A percentile compares a stretch with the other conserved stretches of the same genome.
Conservation (phyloP, 2,888 invertebrate genomes). For the Hydriomena furcata region DNA sequence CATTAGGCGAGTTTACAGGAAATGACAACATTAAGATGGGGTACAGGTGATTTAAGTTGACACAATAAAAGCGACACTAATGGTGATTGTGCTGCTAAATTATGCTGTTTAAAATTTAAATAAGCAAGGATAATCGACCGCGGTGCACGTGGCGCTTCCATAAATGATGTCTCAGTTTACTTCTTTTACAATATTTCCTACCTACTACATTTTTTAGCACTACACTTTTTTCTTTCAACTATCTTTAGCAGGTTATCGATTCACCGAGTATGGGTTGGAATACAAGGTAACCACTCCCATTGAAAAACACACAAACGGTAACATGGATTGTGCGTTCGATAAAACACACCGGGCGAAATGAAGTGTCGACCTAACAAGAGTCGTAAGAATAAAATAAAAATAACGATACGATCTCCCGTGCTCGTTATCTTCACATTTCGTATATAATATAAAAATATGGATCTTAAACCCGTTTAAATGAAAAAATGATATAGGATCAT, state of each 20-base stretch:
- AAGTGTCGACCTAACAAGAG: conserved; percentile 58
- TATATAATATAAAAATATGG: conserved; percentile 47
- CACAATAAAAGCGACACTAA: conserved; percentile 50
- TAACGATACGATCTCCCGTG: conserved; percentile 55
- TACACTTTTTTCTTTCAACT: too few species aligned
- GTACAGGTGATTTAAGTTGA: conserved; percentile 49
- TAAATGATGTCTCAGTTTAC: neutral
- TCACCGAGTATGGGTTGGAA: neutral
- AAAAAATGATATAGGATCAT: too few species aligned
- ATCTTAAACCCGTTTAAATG: conserved; percentile 22
- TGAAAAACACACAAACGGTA: conserved; percentile 8
- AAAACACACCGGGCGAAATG: conserved; percentile 41
- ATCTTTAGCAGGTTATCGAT: conserved; percentile 1
- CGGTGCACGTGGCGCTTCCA: conserved; percentile 1
- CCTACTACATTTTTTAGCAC: too few species aligned
- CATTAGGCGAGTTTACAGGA: conserved; percentile 23
- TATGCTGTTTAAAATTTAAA: conserved; percentile 41
- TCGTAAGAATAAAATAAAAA: conserved; percentile 61
- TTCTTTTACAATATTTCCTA: neutral
- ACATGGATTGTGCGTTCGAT: conserved; percentile 22
- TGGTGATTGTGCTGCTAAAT: conserved; percentile 49
- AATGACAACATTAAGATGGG: conserved; percentile 42
- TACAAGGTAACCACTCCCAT: conserved; percentile 1
- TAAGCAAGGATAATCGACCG: conserved; percentile 15
- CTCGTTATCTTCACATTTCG: conserved; percentile 62